Evolutionary conservation across 2,888 invertebrate genomes (phyloP).

Genomic region (Apodemia duryi): DNA sequence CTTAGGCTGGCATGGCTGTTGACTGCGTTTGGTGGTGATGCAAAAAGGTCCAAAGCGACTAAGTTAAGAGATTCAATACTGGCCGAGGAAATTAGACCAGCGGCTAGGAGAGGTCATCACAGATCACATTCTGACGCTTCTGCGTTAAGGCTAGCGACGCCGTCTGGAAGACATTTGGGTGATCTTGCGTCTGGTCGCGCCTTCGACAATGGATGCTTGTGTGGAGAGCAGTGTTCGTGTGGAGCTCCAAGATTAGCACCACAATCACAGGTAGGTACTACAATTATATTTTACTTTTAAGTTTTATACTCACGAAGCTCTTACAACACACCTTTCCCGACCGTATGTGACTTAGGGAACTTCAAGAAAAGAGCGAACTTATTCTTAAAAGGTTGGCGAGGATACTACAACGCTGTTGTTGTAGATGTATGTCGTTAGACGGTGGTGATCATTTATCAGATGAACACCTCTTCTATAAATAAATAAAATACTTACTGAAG

Average conservation of each 20-base stretch:
- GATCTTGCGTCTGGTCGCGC: constrained; percentile 96
- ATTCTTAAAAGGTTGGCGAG: too few relatives aligned
- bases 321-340: neutral
- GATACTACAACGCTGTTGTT: too few relatives aligned
- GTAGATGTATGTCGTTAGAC: too few relatives aligned
- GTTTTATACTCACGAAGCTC: neutral
- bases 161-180: constrained; percentile 86
- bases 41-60: constrained; percentile 59
- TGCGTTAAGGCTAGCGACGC: constrained; percentile 78
- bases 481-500: too few relatives aligned
- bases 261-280: constrained; percentile 59
- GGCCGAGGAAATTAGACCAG: constrained; percentile 70
- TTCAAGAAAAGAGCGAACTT: neutral
- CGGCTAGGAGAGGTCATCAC: constrained; percentile 72
- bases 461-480: too few relatives aligned
- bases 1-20: constrained; percentile 97
- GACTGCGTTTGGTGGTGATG: constrained; percentile 92
- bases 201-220: constrained; percentile 97
- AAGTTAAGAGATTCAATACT: constrained; percentile 66
- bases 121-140: constrained; percentile 91
- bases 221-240: constrained; percentile 87
- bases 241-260: constrained; percentile 71
- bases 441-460: too few relatives aligned
- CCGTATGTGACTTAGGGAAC: neutral
- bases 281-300: neutral